phyloP scores from a whole-genome alignment of 2,888 invertebrate genomes.

The Dicyrtoma fusca region DNA sequence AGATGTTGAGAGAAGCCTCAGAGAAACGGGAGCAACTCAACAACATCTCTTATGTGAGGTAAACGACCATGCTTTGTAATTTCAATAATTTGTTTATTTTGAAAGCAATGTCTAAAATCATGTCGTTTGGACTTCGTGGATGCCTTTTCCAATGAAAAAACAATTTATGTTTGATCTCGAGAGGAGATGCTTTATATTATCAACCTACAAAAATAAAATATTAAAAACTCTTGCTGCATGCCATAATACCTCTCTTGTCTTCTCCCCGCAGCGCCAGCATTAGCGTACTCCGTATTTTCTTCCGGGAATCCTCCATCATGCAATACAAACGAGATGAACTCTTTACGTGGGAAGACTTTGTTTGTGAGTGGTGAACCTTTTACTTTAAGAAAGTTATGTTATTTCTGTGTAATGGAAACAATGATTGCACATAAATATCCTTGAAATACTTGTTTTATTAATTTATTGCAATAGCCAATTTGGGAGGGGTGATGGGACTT shows the following conservation, averaged over 20 bases:
- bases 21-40: conserved; percentile 48
- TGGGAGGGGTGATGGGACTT: conserved; percentile 53
- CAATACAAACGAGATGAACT: conserved; percentile 56
- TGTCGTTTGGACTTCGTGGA: too few species aligned
- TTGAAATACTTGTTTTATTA: background rate
- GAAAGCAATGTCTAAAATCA: too few species aligned
- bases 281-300: conserved; percentile 51
- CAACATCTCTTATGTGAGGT: conserved; percentile 53
- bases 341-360: conserved; percentile 56
- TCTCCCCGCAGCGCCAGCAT: conserved; percentile 48
- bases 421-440: too few species aligned
- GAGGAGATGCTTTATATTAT: background rate
- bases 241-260: background rate
- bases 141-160: too few species aligned
- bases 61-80: background rate
- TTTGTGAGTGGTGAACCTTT: too few species aligned
- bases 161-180: too few species aligned
- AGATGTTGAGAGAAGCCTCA: conserved; percentile 49
- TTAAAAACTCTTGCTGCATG: background rate
- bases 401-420: too few species aligned
- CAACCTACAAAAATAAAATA: background rate
- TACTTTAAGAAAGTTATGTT: too few species aligned
- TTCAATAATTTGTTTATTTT: background rate
- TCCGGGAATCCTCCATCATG: conserved; percentile 55
- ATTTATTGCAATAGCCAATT: conserved; percentile 45